Evolutionary conservation across 2,113 vertebrate genomes (phyloP).

Genomic region (Upupa epops): DNA sequence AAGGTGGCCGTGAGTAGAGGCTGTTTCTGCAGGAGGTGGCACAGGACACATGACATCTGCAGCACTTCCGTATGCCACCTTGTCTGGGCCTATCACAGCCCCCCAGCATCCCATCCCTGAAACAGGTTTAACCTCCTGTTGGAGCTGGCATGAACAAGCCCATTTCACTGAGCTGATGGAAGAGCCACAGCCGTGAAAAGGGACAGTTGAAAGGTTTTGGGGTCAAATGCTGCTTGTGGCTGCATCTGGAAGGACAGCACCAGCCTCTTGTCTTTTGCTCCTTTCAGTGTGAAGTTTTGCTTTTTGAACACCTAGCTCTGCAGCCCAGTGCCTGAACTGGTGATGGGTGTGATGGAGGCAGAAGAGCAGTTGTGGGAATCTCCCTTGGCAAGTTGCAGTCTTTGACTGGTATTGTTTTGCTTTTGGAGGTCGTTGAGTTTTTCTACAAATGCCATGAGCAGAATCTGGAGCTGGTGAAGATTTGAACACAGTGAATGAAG

Average conservation of each 20-base stretch:
- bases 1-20: background rate
- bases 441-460: background rate
- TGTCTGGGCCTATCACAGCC: background rate
- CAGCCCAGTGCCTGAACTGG: background rate
- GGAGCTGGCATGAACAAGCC: background rate
- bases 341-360: background rate
- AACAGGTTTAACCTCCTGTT: background rate
- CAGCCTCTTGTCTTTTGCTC: background rate
- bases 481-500: background rate
- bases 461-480: background rate
- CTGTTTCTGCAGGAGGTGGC: background rate
- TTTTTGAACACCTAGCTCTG: background rate
- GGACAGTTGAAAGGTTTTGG: background rate
- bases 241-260: background rate
- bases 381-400: background rate
- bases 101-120: background rate
- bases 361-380: background rate
- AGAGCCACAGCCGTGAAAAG: background rate
- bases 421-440: background rate
- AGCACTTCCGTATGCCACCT: background rate
- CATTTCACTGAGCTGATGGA: background rate
- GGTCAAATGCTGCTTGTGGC: accelerated
- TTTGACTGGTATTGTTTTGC: background rate
- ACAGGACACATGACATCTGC: accelerated
- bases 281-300: background rate